Conservation (phyloP, 1,140 invertebrate species). For the Lanistes nyassanus region DNA sequence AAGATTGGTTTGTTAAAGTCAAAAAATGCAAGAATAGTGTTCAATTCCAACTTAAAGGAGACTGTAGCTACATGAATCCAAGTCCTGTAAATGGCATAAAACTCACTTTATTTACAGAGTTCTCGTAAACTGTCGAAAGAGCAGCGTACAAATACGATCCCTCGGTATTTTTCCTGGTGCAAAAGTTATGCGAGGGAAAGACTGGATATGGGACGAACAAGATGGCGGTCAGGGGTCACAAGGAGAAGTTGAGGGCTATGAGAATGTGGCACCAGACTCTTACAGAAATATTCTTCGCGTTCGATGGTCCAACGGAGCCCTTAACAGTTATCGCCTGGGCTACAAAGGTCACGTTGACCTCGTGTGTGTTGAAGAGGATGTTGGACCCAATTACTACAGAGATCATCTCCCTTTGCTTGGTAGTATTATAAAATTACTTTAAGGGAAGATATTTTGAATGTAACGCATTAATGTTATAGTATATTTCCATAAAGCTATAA, state of each 20-base stretch:
- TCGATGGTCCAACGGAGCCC: neutral
- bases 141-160: neutral
- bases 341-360: constrained; percentile 88
- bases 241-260: neutral
- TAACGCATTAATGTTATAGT: too few species aligned
- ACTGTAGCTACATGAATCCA: too few species aligned
- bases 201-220: constrained; percentile 37
- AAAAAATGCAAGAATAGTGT: too few species aligned
- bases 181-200: constrained; percentile 70
- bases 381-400: constrained; percentile 79
- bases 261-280: neutral
- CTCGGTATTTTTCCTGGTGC: constrained; percentile 83
- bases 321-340: constrained; percentile 62
- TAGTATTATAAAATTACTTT: too few species aligned
- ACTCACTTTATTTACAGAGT: neutral
- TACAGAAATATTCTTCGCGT: neutral
- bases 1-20: too few species aligned
- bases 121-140: neutral
- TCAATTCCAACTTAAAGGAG: too few species aligned
- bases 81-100: too few species aligned
- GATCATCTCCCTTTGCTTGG: constrained; percentile 84
- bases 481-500: too few species aligned
- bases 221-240: constrained; percentile 18
- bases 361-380: constrained; percentile 77
- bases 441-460: too few species aligned